These are phyloP conservation scores for Thamnophis sirtalis DNA, from an alignment of 2,113 vertebrate genomes.

Conservation along the genomic window DNA sequence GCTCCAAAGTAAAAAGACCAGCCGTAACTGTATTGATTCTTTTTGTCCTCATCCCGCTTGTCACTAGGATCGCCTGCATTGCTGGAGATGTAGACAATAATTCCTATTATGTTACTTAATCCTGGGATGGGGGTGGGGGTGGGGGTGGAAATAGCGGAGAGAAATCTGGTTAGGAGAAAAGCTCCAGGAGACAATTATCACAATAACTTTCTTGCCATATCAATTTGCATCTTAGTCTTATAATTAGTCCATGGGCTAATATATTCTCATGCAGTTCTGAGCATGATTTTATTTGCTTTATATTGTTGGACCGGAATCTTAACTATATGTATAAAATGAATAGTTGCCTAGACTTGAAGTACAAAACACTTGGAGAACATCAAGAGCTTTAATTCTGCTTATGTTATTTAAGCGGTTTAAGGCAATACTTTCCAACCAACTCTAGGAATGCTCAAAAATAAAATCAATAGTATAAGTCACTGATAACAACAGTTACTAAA, in stretches of 20 bases:
- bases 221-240: not conserved
- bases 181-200: not conserved
- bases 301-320: not conserved
- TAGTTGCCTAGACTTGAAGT: not conserved
- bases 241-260: not conserved
- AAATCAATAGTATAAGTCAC: not conserved
- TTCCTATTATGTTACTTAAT: conserved; percentile 97
- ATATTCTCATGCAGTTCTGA: not conserved
- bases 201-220: not conserved
- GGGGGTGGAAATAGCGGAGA: not conserved
- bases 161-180: conserved; percentile 18
- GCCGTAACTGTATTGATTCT: conserved; percentile 93
- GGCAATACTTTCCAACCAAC: not conserved
- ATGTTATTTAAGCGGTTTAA: not conserved
- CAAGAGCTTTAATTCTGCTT: not conserved
- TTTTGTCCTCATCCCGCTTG: conserved; percentile 93
- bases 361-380: not conserved
- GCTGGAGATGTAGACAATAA: conserved; percentile 99
- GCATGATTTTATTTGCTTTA: not conserved
- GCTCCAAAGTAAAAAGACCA: conserved; percentile 99
- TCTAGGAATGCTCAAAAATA: not conserved
- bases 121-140: conserved; percentile 72
- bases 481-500: not conserved
- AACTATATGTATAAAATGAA: not conserved
- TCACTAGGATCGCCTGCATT: conserved; percentile 94